phyloP scores from a whole-genome alignment of 2,888 invertebrate genomes.

The Smittia aterrima region DNA sequence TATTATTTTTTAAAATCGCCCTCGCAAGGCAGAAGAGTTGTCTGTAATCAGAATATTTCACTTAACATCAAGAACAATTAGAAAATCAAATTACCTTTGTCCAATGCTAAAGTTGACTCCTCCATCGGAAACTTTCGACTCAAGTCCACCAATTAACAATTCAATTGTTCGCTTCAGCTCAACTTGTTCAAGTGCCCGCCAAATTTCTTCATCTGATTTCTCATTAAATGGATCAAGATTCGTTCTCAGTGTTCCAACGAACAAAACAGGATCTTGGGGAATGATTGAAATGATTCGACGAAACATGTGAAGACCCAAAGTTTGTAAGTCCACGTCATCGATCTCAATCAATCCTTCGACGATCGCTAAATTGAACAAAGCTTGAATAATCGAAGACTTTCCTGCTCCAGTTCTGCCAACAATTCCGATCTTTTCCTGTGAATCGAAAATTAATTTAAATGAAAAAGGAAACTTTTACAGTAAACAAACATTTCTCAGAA shows the following conservation, averaged over 20 bases:
- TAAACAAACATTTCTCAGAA: constrained; percentile 56
- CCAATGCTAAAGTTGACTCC: constrained; percentile 77
- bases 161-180: constrained; percentile 69
- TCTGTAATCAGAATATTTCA: constrained; percentile 48
- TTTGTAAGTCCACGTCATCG: constrained; percentile 55
- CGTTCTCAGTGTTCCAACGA: constrained; percentile 66
- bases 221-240: constrained; percentile 71
- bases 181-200: constrained; percentile 72
- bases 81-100: constrained; percentile 74
- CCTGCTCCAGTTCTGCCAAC: constrained; percentile 62
- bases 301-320: constrained; percentile 59
- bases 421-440: constrained; percentile 57
- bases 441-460: too few relatives aligned
- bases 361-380: constrained; percentile 59
- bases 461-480: too few relatives aligned
- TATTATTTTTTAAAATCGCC: constrained; percentile 71
- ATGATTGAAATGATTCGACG: constrained; percentile 70
- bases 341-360: constrained; percentile 57
- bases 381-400: constrained; percentile 57
- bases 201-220: constrained; percentile 64
- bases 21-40: constrained; percentile 78
- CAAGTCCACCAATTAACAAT: constrained; percentile 58
- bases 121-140: constrained; percentile 68
- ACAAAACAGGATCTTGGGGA: constrained; percentile 66
- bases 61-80: constrained; percentile 55